Base-by-base conservation (phyloP, 2,888 invertebrate genomes). In the Xestia xanthographa region DNA sequence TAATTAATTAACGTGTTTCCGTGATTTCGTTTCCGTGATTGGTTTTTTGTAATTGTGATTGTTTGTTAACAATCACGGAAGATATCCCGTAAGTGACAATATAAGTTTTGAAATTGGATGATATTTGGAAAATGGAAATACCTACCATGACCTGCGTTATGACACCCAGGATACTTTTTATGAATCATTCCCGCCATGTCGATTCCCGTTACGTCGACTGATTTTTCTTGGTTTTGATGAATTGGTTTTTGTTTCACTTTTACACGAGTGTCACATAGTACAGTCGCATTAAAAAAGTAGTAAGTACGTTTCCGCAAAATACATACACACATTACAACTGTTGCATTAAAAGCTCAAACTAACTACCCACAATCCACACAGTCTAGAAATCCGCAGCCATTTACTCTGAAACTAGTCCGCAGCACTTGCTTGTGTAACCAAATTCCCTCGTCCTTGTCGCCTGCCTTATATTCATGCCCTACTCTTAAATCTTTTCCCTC, bases 401-500 rank as follows among this genome's bases (percentile, higher is more conserved):
- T 6, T 50, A 34, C 29, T 50, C 17, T 20, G 20, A 53, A 43
- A 58, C 34, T 58, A 67, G 53, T 50, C n/a, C 6, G 8, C 41
- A 63, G 20, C 63, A 62, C 43, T 66, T 74, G 68, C 60, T 85
- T 80, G 77, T 67, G 72, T 82, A 79, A 85, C 79, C 75, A 77
- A 83, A 83, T 80, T 75, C 58, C 58, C 69, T 74, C 66, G 41
- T 63, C 72, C 58, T 76, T 75, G 58, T 66, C 68, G 63, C 72
- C 73, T 67, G 68, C 53, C 68, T 75, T 86, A 80, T 68, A 77
- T 74, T 85, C 80, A 72, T 70, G 78, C 53, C 71, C 75, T 79
- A 66, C 71, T 80, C 75, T 83, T 86, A 86, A 87, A 86, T 85
- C 82, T 82, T 82, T 86, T 79, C 65, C 77, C 71, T 82, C 77